phyloP scores from a whole-genome alignment of 2,113 vertebrate species.

The Chlamydotis undulata region DNA sequence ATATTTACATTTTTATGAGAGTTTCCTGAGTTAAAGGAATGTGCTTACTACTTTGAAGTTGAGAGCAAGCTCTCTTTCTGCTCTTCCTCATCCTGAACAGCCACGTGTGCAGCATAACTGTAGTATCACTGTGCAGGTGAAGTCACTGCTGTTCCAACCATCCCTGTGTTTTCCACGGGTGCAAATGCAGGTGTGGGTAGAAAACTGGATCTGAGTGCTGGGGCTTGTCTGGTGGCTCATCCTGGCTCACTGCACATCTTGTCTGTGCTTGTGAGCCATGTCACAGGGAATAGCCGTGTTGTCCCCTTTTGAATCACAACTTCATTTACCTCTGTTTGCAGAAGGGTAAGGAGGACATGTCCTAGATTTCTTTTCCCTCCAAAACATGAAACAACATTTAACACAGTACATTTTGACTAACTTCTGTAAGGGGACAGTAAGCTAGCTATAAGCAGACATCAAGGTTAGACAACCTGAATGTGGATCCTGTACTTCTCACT shows the following conservation, averaged over 20 bases:
- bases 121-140: background rate
- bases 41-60: conserved; percentile 12
- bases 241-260: background rate
- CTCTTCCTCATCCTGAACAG: background rate
- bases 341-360: background rate
- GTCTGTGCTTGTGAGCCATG: background rate
- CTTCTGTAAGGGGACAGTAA: background rate
- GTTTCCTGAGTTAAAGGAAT: conserved; percentile 12
- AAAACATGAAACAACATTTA: background rate
- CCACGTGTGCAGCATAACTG: background rate
- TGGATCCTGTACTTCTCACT: accelerated
- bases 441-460: background rate
- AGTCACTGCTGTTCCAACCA: background rate
- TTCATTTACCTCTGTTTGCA: background rate
- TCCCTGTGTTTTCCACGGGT: background rate
- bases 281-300: background rate
- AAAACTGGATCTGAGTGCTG: background rate
- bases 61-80: background rate
- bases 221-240: background rate
- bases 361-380: background rate
- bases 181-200: background rate
- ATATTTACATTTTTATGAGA: conserved; percentile 36
- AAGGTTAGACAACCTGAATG: background rate
- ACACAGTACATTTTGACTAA: background rate
- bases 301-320: background rate